A percentile compares a stretch with the other conserved stretches of the same genome.
phyloP scores from a whole-genome alignment of 2,888 invertebrate genomes.

The Sicus ferrugineus region DNA sequence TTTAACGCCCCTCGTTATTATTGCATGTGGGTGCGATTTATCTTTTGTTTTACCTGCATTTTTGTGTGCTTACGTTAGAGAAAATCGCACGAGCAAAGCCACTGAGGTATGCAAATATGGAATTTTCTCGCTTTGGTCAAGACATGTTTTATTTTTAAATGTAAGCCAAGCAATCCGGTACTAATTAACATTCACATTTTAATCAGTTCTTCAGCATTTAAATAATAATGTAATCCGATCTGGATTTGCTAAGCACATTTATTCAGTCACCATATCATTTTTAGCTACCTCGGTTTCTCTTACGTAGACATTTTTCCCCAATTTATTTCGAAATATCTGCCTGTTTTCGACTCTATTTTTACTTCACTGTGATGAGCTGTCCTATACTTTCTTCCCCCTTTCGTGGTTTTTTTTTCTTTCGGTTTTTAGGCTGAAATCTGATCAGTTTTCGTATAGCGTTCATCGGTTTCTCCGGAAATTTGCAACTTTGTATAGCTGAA shows the following conservation, averaged over 20 bases:
- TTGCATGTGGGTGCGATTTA: slow-evolving; percentile 18
- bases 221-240: too few species aligned
- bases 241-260: too few species aligned
- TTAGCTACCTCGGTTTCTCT: too few species aligned
- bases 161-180: background rate
- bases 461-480: background rate
- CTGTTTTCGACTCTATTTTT: background rate
- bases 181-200: too few species aligned
- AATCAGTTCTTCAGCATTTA: too few species aligned
- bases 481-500: background rate
- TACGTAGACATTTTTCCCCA: too few species aligned
- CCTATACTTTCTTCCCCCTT: background rate
- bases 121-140: slow-evolving; percentile 20
- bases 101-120: slow-evolving; percentile 11
- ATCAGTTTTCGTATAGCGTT: background rate
- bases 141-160: slow-evolving; percentile 5
- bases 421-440: slow-evolving; percentile 7
- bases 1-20: slow-evolving; percentile 12
- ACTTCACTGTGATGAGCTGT: slow-evolving; percentile 1
- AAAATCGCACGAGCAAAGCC: background rate
- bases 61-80: background rate
- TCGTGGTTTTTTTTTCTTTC: background rate
- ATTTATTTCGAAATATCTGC: background rate
- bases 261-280: too few species aligned
- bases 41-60: background rate